Evolutionary conservation across 1,140 invertebrate species (phyloP).

Genomic region (Bombus superbus): DNA sequence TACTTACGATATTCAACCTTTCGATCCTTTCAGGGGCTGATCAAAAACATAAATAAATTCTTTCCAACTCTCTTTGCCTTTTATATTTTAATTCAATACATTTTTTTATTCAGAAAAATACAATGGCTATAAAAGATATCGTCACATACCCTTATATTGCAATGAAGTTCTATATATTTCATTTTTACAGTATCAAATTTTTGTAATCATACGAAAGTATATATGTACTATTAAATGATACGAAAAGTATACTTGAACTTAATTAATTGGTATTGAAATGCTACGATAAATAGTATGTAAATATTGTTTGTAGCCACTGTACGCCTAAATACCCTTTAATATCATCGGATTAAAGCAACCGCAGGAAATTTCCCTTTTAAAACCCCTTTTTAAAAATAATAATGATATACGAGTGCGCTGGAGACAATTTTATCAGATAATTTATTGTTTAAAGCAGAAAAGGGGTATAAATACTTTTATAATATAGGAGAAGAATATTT

Average conservation of each 20-base stretch:
- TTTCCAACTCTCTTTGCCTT: background rate
- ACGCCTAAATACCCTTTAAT: background rate
- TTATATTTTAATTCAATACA: background rate
- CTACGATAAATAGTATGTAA: background rate
- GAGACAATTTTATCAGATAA: background rate
- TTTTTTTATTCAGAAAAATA: background rate
- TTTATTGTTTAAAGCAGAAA: background rate
- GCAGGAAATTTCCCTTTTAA: background rate
- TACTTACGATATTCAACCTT: conserved; percentile 20
- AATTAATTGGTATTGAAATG: background rate
- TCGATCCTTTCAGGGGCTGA: background rate
- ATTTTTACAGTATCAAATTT: background rate
- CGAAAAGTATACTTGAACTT: background rate
- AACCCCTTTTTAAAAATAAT: background rate
- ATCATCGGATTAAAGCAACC: background rate
- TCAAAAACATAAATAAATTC: background rate
- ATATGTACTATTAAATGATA: background rate
- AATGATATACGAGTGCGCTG: background rate
- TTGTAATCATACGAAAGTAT: background rate
- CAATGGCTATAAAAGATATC: background rate
- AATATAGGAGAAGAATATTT: background rate
- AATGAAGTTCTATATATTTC: background rate
- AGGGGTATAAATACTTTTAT: background rate
- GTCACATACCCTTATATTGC: background rate
- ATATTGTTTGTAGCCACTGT: background rate